Evolutionary conservation across 2,113 vertebrate genomes (phyloP).

Genomic region (Sapajus apella): DNA sequence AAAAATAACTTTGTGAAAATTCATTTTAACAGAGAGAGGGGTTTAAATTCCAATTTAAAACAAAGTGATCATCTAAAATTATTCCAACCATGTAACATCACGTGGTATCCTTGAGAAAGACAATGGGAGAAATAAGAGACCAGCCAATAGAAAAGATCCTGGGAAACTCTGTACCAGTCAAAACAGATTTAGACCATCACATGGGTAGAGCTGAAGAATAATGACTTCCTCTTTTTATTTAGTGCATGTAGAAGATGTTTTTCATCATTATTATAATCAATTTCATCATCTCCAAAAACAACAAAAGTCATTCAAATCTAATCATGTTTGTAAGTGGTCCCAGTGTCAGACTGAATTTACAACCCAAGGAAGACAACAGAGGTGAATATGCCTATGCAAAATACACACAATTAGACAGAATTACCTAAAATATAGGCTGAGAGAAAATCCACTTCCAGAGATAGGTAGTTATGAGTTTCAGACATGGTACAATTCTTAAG

Average conservation of each 20-base stretch:
- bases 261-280: not conserved
- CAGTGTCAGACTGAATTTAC: not conserved
- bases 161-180: not conserved
- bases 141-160: not conserved
- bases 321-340: not conserved
- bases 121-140: not conserved
- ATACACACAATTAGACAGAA: not conserved
- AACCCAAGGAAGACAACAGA: not conserved
- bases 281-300: not conserved
- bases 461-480: not conserved
- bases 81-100: not conserved
- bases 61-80: not conserved
- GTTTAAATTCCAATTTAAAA: not conserved
- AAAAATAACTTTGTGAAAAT: slow-evolving; percentile 15
- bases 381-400: not conserved
- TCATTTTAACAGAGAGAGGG: slow-evolving; percentile 8
- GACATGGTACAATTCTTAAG: not conserved
- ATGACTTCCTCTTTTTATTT: not conserved
- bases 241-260: not conserved
- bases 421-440: not conserved
- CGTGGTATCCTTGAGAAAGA: not conserved
- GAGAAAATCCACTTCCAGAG: not conserved
- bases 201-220: not conserved
- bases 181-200: not conserved
- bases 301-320: not conserved